Evolutionary conservation across 2,888 invertebrate genomes (phyloP).

Genomic region (Cataglyphis cursor): DNA sequence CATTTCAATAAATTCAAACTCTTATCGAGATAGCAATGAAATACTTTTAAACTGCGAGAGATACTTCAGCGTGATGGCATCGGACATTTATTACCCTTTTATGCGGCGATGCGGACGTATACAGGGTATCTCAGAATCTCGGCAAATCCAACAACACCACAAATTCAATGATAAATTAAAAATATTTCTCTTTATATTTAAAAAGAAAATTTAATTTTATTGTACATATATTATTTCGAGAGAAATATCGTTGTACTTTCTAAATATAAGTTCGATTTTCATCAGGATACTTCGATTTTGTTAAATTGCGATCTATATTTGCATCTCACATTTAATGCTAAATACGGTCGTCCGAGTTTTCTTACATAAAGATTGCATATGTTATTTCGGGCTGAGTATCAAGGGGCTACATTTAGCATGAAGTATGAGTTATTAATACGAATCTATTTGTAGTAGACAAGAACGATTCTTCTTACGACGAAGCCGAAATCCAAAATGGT

Average conservation of each 20-base stretch:
- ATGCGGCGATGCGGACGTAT: not conserved
- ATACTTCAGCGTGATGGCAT: slow-evolving; percentile 12
- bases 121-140: not conserved
- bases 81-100: slow-evolving; percentile 31
- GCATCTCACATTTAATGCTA: not conserved
- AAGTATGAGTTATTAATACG: slow-evolving; percentile 43
- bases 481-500: slow-evolving; percentile 29
- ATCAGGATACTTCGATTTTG: not conserved
- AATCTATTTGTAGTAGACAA: slow-evolving; percentile 27
- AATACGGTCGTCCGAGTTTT: slow-evolving; percentile 17
- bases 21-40: slow-evolving; percentile 26
- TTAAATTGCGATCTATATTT: not conserved
- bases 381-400: slow-evolving; percentile 26
- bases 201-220: not conserved
- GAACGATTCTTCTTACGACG: slow-evolving; percentile 32
- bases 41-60: slow-evolving; percentile 11
- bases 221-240: not conserved
- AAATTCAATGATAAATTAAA: not conserved
- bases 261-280: not conserved
- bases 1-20: slow-evolving; percentile 41
- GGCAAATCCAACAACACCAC: not conserved
- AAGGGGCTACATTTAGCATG: slow-evolving; percentile 22
- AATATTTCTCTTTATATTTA: not conserved
- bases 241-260: not conserved
- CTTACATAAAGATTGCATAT: slow-evolving; percentile 18